These are phyloP conservation scores for Ptychobarbus kaznakovi DNA, from an alignment of 2,797 vertebrate species.

Conservation along the genomic window DNA sequence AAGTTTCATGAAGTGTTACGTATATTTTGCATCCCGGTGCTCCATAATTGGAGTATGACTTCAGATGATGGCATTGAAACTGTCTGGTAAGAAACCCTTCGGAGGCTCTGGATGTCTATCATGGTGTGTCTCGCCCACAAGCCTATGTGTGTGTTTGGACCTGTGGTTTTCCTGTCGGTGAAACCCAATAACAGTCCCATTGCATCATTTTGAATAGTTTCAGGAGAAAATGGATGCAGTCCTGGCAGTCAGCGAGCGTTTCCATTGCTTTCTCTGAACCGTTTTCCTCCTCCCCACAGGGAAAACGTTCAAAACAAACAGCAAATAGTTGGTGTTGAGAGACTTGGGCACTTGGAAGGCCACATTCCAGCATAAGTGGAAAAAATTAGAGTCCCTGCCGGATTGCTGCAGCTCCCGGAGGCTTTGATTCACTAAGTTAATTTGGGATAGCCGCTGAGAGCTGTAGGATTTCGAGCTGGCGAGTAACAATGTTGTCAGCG, in stretches of 20 bases:
- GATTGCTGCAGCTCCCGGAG: slow-evolving; percentile 46
- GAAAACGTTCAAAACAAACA: slow-evolving; percentile 69
- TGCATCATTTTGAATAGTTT: slow-evolving; percentile 71
- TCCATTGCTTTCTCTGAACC: slow-evolving; percentile 63
- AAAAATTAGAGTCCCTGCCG: slow-evolving; percentile 60
- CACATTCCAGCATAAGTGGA: slow-evolving; percentile 65
- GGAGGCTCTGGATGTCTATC: slow-evolving; percentile 60
- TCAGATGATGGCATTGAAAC: slow-evolving; percentile 60
- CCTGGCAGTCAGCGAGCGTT: slow-evolving; percentile 63
- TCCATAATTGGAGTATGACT: slow-evolving; percentile 58
- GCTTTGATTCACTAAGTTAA: slow-evolving; percentile 51
- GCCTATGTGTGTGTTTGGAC: slow-evolving; percentile 57
- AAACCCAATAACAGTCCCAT: slow-evolving; percentile 69
- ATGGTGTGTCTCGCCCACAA: slow-evolving; percentile 61
- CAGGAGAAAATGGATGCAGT: slow-evolving; percentile 64
- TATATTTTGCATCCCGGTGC: slow-evolving; percentile 51
- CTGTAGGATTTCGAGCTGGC: slow-evolving; percentile 32
- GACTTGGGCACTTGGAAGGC: slow-evolving; percentile 57
- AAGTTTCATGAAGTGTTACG: slow-evolving; percentile 53
- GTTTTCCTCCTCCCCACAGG: slow-evolving; percentile 56
- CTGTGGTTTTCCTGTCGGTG: slow-evolving; percentile 69
- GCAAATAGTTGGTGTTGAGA: slow-evolving; percentile 66
- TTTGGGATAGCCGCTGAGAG: slow-evolving; percentile 48
- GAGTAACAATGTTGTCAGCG: slow-evolving; percentile 41
- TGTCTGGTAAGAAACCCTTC: slow-evolving; percentile 54